Percentiles rank a stretch among this genome's conserved stretches.
These are phyloP conservation scores for Phenganax stokvisi DNA, from an alignment of 92 coral and sea anemone genomes.

Conservation along the genomic window DNA sequence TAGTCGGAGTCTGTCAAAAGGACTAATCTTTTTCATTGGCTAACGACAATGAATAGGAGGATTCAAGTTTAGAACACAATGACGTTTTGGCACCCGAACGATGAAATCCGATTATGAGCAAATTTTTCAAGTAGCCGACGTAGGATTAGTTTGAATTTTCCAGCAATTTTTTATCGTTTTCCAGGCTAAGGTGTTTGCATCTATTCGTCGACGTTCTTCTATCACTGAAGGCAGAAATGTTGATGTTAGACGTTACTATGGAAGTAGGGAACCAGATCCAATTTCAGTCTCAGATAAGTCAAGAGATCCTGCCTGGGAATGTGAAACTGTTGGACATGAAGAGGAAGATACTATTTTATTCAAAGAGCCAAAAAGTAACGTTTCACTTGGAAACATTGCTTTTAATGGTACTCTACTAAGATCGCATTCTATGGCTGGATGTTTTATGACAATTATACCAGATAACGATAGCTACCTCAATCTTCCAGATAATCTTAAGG, in stretches of 20 bases:
- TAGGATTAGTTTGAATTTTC: too few species aligned
- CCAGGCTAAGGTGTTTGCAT: conserved; percentile 9
- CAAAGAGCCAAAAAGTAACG: conserved; percentile 24
- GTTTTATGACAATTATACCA: conserved; percentile 81
- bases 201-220: conserved; percentile 50
- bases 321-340: neutral
- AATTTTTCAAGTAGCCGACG: too few species aligned
- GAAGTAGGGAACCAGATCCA: conserved; percentile 34
- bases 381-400: conserved; percentile 61
- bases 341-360: neutral
- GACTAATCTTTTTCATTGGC: too few species aligned
- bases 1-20: too few species aligned
- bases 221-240: conserved; percentile 53
- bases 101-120: too few species aligned
- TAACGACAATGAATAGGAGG: too few species aligned
- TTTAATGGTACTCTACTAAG: conserved; percentile 59
- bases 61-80: too few species aligned
- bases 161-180: neutral
- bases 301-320: neutral
- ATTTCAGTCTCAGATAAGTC: conserved; percentile 26
- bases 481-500: conserved; percentile 82
- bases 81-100: too few species aligned
- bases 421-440: conserved; percentile 78
- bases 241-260: conserved; percentile 51
- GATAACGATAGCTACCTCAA: conserved; percentile 42